Evolutionary conservation across 2,113 vertebrate genomes (phyloP).

Genomic region (Ceyx cyanopectus): DNA sequence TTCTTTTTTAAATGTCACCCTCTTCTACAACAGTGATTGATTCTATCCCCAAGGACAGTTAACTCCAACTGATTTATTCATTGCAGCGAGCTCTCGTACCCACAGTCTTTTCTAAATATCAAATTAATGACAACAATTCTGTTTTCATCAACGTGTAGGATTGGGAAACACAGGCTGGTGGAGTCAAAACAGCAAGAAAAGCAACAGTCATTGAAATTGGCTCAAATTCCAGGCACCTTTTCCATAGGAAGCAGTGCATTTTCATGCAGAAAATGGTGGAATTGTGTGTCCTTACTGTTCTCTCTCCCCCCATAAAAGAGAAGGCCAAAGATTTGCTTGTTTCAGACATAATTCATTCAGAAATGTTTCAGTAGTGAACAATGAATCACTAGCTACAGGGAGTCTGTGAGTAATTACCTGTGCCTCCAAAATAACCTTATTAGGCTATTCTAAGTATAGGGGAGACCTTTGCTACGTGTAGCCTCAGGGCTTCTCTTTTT

Average conservation of each 20-base stretch:
- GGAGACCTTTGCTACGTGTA: conserved; percentile 53
- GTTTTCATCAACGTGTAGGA: conserved; percentile 59
- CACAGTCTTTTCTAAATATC: conserved; percentile 62
- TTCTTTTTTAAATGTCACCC: conserved; percentile 86
- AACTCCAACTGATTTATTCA: conserved; percentile 78
- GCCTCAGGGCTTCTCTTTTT: conserved; percentile 46
- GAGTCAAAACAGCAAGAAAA: conserved; percentile 11
- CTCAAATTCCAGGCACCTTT: background rate
- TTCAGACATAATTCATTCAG: conserved; percentile 60
- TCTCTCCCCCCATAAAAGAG: background rate
- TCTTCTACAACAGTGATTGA: conserved; percentile 83
- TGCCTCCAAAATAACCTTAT: conserved; percentile 64
- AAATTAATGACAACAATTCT: conserved; percentile 72
- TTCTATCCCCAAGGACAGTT: conserved; percentile 80
- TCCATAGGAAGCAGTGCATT: background rate
- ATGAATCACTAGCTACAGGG: conserved; percentile 53
- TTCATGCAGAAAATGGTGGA: conserved; percentile 2
- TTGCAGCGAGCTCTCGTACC: conserved; percentile 55
- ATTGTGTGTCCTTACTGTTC: background rate
- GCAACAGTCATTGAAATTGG: background rate
- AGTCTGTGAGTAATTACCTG: conserved; percentile 42
- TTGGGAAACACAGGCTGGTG: conserved; percentile 5
- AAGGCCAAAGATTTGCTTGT: conserved; percentile 46
- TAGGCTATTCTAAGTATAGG: conserved; percentile 55
- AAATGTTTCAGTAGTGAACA: conserved; percentile 52